Evolutionary conservation across 2,113 vertebrate genomes (phyloP), one percentile per base, ranked within the genome.

Genomic region (Sceloporus undulatus): DNA sequence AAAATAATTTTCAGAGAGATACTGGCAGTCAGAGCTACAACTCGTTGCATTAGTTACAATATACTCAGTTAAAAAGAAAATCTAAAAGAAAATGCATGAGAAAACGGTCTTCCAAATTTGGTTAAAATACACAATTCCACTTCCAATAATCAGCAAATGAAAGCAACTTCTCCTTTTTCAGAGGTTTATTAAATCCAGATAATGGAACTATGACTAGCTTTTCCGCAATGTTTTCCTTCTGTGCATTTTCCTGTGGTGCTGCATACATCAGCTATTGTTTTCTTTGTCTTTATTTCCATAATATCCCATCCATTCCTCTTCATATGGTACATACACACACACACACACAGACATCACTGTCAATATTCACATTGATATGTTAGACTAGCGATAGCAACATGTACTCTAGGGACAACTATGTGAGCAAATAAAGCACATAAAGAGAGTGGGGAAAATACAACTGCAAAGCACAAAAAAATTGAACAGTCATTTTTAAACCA

Each of bases 341-440:
- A 62, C 11, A 62, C 11, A 62, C 11, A 62, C 11, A 92, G 91
- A 94, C 92, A 71, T 95, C 92, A 94, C 90, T 96, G 95, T 96
- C 94, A 96, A 93, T 95, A 95, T 94, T 94, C 95, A 95, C 89
- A 90, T 92, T 94, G 95, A 96, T 94, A 95, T 93, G 92, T 93
- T 95, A 96, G 92, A 88, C 87, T 94, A 95, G 90, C 92, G 94
- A 93, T 96, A 96, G 89, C 91, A 96, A 92, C 95, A 94, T 95
- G 95, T 86, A 94, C 93, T 95, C 92, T 88, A 88, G 92, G 94
- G 88, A 90, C 87, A 91, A 90, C 93, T 91, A 92, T 86, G 89
- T 93, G 90, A 94, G 92, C 93, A 94, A 91, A 85, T 92, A 94
- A 88, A 78, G 62, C 74, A 92, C 81, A 86, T 74, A 81, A 73